Conservation (phyloP, 1,140 invertebrate genomes). For the Whitmania pigra region DNA sequence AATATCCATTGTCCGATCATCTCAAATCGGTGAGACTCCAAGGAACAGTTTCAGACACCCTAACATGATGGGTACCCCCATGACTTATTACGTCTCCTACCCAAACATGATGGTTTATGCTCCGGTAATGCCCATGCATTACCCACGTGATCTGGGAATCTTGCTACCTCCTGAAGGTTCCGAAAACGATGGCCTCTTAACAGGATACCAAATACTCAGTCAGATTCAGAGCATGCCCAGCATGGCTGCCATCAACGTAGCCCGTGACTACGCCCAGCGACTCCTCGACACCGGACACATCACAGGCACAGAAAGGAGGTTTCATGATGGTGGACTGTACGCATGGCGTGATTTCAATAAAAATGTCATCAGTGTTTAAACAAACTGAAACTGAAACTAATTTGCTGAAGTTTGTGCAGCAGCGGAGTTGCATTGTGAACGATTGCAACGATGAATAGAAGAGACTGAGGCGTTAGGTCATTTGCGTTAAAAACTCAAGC, state of each 20-base stretch:
- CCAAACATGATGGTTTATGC: background rate
- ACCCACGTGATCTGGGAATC: background rate
- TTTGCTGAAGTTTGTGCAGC: too few species aligned
- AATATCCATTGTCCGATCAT: background rate
- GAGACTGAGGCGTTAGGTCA: too few species aligned
- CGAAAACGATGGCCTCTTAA: background rate
- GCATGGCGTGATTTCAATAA: too few species aligned
- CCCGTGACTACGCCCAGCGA: conserved; percentile 7
- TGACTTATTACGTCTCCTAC: background rate
- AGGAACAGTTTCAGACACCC: too few species aligned
- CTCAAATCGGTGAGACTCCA: background rate
- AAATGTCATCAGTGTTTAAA: too few species aligned
- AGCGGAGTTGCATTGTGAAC: too few species aligned
- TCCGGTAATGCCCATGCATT: background rate
- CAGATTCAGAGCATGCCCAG: background rate
- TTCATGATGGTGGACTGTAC: background rate
- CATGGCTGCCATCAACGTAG: background rate
- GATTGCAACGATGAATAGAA: too few species aligned
- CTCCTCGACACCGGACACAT: conserved; percentile 2
- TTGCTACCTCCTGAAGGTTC: too few species aligned
- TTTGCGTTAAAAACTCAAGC: too few species aligned
- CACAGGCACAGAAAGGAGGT: background rate
- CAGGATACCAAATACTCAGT: background rate
- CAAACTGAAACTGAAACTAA: too few species aligned
- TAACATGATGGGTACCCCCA: background rate